These are phyloP conservation scores for Drosophila fungiperda DNA, from an alignment of 2,888 invertebrate species.

Conservation along the genomic window DNA sequence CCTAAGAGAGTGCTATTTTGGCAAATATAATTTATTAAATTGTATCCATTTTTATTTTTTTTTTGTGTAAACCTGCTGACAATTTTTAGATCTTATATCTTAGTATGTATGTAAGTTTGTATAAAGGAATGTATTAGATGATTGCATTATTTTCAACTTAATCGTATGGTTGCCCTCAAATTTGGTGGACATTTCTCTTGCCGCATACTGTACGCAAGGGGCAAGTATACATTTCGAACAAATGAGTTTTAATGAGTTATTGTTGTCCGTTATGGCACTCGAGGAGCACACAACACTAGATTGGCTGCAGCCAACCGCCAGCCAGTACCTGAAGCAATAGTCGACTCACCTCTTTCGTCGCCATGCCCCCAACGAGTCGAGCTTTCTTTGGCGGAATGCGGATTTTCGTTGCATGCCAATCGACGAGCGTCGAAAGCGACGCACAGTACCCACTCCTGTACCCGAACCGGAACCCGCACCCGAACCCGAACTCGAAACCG, in stretches of 20 bases:
- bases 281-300: conserved; percentile 20
- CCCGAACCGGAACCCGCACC: conserved; percentile 13
- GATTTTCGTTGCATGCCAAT: conserved; percentile 83
- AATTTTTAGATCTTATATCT: neutral
- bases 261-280: conserved; percentile 3
- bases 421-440: conserved; percentile 81
- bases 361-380: conserved; percentile 82
- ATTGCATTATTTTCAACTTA: neutral
- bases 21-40: neutral
- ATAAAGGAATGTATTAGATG: neutral
- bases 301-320: neutral
- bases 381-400: conserved; percentile 84
- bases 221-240: neutral
- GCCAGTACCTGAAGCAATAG: neutral
- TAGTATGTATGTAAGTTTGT: neutral
- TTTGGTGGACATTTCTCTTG: neutral
- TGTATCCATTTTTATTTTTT: neutral
- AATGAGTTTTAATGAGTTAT: neutral
- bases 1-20: neutral
- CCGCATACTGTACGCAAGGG: neutral
- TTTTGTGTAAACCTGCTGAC: no score
- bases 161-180: neutral
- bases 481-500: conserved; percentile 14
- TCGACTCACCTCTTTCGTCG: conserved; percentile 83
- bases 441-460: conserved; percentile 33